Conservation (phyloP, 2,888 invertebrate genomes). For the Azorinus chamasolen region DNA sequence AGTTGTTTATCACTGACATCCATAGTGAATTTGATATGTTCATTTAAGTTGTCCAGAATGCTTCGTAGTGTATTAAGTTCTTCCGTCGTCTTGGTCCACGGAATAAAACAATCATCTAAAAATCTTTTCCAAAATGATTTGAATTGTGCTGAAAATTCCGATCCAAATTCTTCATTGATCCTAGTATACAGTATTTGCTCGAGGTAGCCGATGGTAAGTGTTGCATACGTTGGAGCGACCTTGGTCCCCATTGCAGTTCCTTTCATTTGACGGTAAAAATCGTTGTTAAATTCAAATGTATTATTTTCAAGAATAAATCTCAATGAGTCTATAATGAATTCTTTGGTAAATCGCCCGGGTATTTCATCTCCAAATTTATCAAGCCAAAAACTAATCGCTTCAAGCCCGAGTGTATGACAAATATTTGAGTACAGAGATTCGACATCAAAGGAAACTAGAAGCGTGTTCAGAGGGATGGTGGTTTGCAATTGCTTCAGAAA, state of each 20-base stretch:
- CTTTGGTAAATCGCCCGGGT: slow-evolving; percentile 15
- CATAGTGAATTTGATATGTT: slow-evolving; percentile 11
- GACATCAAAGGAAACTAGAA: slow-evolving; percentile 37
- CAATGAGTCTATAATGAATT: slow-evolving; percentile 22
- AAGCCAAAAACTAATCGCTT: slow-evolving; percentile 42
- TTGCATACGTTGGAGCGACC: too few relatives aligned
- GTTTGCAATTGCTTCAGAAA: slow-evolving; percentile 30
- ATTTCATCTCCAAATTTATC: slow-evolving; percentile 20
- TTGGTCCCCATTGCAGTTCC: slow-evolving; percentile 56
- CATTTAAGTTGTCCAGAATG: slow-evolving; percentile 1
- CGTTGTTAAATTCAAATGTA: slow-evolving; percentile 30
- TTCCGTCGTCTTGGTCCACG: background rate
- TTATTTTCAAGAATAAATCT: slow-evolving; percentile 43
- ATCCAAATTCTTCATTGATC: background rate
- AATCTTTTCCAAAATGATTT: slow-evolving; percentile 10
- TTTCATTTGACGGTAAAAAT: slow-evolving; percentile 35
- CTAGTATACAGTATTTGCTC: background rate
- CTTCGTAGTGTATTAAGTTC: background rate
- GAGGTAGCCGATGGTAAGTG: slow-evolving; percentile 5
- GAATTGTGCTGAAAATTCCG: background rate
- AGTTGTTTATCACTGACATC: slow-evolving; percentile 1
- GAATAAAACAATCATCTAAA: slow-evolving; percentile 15
- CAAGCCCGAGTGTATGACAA: slow-evolving; percentile 30
- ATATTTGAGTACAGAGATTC: slow-evolving; percentile 39
- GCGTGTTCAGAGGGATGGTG: slow-evolving; percentile 1